phyloP scores from a whole-genome alignment of 2,797 vertebrate genomes.

The Monodelphis domestica region DNA sequence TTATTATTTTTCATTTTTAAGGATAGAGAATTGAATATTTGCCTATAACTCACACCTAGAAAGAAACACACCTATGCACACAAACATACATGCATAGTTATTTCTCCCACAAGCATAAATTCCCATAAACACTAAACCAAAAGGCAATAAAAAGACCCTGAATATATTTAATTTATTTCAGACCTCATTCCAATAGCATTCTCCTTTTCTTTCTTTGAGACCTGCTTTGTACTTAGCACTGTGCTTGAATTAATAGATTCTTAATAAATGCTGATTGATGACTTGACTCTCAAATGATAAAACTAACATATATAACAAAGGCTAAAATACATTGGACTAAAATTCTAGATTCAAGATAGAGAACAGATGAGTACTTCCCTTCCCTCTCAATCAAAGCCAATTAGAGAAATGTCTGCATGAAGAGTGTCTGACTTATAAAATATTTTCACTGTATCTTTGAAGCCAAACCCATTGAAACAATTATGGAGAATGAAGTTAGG shows the following conservation, averaged over 20 bases:
- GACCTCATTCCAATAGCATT: background rate
- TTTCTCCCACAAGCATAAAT: background rate
- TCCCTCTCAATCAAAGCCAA: background rate
- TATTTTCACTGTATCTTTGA: conserved; percentile 22
- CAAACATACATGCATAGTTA: too few species aligned
- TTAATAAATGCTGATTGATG: background rate
- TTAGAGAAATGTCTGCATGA: background rate
- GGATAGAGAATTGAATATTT: background rate
- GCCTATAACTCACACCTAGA: background rate
- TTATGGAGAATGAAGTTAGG: conserved; percentile 20
- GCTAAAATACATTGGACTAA: background rate
- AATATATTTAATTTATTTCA: too few species aligned
- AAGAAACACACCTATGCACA: background rate
- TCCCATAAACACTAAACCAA: background rate
- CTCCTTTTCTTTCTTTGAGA: background rate
- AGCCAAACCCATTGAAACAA: background rate
- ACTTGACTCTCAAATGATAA: background rate
- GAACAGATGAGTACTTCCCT: background rate
- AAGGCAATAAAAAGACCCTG: background rate
- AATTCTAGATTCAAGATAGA: background rate
- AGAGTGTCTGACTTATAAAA: conserved; percentile 4
- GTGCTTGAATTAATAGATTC: background rate
- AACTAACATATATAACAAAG: background rate
- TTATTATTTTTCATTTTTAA: background rate
- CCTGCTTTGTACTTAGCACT: background rate